Base-by-base conservation (phyloP, 2,797 vertebrate genomes). In the Holocentrus rufus region DNA sequence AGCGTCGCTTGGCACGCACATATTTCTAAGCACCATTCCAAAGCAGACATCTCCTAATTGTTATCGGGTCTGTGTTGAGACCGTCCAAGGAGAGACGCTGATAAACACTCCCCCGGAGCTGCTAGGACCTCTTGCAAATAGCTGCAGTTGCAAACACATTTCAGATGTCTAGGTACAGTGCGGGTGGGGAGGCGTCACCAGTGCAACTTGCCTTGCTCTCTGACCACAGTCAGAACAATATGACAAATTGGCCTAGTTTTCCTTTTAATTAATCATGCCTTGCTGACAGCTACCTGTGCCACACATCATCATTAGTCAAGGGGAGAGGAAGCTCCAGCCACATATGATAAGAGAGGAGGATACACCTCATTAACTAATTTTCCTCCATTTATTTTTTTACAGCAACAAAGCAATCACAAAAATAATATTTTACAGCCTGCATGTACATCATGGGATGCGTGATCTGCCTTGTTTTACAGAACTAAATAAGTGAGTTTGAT, bases 161-260 rank as follows among this genome's bases (percentile, higher is more conserved):
- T 14, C 27, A 55, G 66, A 59, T 63, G 65, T 70, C 27, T 22
- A 31, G 65, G 59, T 74, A 63, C 25, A 36, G 54, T 53, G 67
- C 52, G 50, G 70, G 18, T 39, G 72, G 11, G 54, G 67, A 81
- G 56, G 71, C 58, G 46, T 57, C 49, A n/a, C 73, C 70, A n/a
- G 72, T 10, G 61, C 62, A 42, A 46, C 70, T 80, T 56, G 64
- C 57, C 71, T 59, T 63, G 46, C 82, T 85, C 86, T 86, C 83
- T 87, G 92, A 90, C 91, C 90, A 89, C 85, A 82, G 61, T 67
- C 76, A 74, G 65, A 89, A 83, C 82, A 87, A 90, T 80, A 72
- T 93, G 90, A 94, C 89, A 91, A 93, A 93, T 92, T 88, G 92
- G 86, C 90, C 91, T 82, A 89, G 87, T 91, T 93, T 92, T 85